A percentile compares a stretch with the other conserved stretches of the same genome.
Conservation (phyloP, 2,888 invertebrate species). For the Anarsia innoxiella region DNA sequence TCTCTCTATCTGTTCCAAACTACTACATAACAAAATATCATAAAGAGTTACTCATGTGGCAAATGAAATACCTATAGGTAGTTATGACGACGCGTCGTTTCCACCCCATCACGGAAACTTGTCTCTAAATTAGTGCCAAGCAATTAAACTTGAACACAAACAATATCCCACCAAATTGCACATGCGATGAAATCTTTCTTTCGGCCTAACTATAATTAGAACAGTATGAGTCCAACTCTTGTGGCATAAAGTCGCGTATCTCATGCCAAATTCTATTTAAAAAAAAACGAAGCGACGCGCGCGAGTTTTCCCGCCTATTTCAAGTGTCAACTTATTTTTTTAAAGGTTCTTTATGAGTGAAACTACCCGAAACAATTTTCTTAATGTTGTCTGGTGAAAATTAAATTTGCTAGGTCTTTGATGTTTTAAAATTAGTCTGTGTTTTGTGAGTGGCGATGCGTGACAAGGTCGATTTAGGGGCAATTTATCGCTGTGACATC, state of each 20-base stretch:
- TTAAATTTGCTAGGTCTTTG: slow-evolving; percentile 15
- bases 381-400: slow-evolving; percentile 6
- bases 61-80: neutral
- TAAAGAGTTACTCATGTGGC: neutral
- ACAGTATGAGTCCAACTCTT: slow-evolving; percentile 50
- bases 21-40: neutral
- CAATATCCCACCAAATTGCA: slow-evolving; percentile 35
- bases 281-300: slow-evolving; percentile 33
- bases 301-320: slow-evolving; percentile 27
- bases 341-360: slow-evolving; percentile 13
- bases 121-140: slow-evolving; percentile 21
- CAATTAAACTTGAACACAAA: slow-evolving; percentile 24
- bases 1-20: no score
- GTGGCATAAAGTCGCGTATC: slow-evolving; percentile 37
- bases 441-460: slow-evolving; percentile 31
- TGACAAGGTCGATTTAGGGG: slow-evolving; percentile 34
- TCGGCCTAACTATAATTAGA: slow-evolving; percentile 52
- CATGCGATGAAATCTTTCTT: slow-evolving; percentile 40
- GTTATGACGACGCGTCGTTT: neutral
- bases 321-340: slow-evolving; percentile 16
- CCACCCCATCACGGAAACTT: slow-evolving; percentile 8
- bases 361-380: slow-evolving; percentile 6
- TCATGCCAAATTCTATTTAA: slow-evolving; percentile 26
- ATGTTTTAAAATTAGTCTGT: slow-evolving; percentile 23
- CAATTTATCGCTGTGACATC: slow-evolving; percentile 27